phyloP scores from a whole-genome alignment of 2,888 invertebrate species.

The Camponotus fellah region DNA sequence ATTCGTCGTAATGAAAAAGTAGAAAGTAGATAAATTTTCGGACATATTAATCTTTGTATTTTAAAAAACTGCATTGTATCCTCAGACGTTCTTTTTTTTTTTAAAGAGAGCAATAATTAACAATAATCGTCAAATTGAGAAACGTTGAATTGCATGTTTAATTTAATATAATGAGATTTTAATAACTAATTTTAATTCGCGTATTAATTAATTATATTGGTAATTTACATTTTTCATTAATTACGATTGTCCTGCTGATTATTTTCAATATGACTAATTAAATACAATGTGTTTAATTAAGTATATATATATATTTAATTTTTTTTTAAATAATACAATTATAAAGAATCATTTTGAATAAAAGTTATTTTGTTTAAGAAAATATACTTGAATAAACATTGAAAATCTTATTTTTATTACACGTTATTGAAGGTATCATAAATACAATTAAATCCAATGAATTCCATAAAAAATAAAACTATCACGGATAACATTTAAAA shows the following conservation, averaged over 20 bases:
- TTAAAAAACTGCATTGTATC: too few species aligned
- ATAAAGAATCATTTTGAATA: too few species aligned
- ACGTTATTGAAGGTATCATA: too few species aligned
- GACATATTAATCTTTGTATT: not conserved
- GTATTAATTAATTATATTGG: not conserved
- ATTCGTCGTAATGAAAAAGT: constrained; percentile 37
- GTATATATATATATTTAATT: too few species aligned
- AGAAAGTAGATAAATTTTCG: not conserved
- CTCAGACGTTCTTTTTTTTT: too few species aligned
- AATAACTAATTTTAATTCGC: not conserved
- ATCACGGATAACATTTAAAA: too few species aligned
- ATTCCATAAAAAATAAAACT: too few species aligned
- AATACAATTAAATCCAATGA: too few species aligned
- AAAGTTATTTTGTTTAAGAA: too few species aligned
- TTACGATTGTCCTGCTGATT: not conserved
- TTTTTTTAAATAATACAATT: too few species aligned
- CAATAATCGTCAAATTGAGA: not conserved
- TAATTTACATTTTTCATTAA: not conserved
- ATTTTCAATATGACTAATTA: not conserved
- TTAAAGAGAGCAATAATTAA: not conserved
- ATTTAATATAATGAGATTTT: not conserved
- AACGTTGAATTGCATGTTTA: not conserved
- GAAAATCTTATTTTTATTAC: too few species aligned
- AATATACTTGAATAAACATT: too few species aligned
- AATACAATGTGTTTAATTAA: not conserved